Evolutionary conservation across 2,888 invertebrate species (phyloP), one percentile per base, ranked within the genome.

Genomic region (Patella pellucida): DNA sequence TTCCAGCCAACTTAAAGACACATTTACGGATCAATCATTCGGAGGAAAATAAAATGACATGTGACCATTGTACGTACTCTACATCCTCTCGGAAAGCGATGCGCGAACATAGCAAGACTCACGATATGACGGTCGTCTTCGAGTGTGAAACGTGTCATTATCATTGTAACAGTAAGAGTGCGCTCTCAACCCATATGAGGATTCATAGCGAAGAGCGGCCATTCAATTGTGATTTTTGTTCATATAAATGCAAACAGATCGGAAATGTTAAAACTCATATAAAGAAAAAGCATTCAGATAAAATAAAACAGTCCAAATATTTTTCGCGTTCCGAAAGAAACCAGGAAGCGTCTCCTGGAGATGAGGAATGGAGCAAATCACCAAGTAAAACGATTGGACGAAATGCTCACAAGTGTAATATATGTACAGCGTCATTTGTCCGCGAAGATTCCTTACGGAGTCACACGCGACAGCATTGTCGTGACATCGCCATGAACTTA

Each of bases 391-490:
- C 19, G 2, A 23, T 62, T 23, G 62, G 62, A 62, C 62, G 62
- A 9, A 89, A 88, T 79, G 79, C 83, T 0, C 89, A 87, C 78
- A 79, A 85, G 56, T 92, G 92, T 82, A 80, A 84, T 2, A 75
- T 83, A 7, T 92, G 92, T 80, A 81, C 84, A 9, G 88, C 88
- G 15, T 83, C 90, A 0, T 92, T 92, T 85, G 91, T 91, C 0
- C 82, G 91, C 51, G 90, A 91, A 80, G 91, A 92, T 76, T 91
- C 92, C 0, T 84, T 91, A 69, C 83, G 89, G n/a, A 90, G 91
- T 80, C 92, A 92, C 82, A 75, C 90, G 73, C 85, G 89, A 51
- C 90, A 91, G 69, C 92, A 92, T 81, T 76, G 62, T 14, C 51
- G 70, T 15, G 69, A 72, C 16, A 68, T 67, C 15, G 69, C 62